Conservation (phyloP, 2,888 invertebrate species). For the Nomada fabriciana region DNA sequence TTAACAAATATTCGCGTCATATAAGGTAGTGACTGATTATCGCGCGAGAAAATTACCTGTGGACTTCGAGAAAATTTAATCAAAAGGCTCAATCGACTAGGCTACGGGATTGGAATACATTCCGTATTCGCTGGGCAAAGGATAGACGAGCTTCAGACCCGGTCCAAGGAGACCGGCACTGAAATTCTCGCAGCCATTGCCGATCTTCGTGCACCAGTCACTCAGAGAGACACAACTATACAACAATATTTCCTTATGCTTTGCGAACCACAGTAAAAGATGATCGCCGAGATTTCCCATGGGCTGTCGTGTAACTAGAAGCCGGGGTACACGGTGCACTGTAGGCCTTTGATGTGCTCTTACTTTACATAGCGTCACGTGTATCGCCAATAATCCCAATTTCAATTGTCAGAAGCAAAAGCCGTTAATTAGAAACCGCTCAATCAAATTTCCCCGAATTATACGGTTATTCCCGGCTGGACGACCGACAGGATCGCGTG, state of each 20-base stretch:
- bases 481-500: neutral
- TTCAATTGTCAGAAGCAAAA: slow-evolving; percentile 28
- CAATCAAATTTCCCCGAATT: slow-evolving; percentile 21
- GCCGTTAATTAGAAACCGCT: slow-evolving; percentile 26
- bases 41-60: slow-evolving; percentile 38
- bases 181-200: slow-evolving; percentile 65
- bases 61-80: slow-evolving; percentile 56
- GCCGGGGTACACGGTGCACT: slow-evolving; percentile 42
- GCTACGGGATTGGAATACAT: slow-evolving; percentile 36
- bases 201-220: slow-evolving; percentile 57
- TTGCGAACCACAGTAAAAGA: slow-evolving; percentile 48
- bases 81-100: slow-evolving; percentile 45
- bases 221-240: slow-evolving; percentile 48
- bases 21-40: neutral
- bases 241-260: slow-evolving; percentile 58
- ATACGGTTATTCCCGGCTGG: neutral
- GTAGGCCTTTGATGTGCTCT: slow-evolving; percentile 55
- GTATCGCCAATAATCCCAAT: slow-evolving; percentile 24
- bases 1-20: neutral
- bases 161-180: slow-evolving; percentile 52
- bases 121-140: slow-evolving; percentile 20
- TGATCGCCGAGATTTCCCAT: slow-evolving; percentile 68
- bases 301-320: slow-evolving; percentile 53
- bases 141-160: neutral
- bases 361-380: slow-evolving; percentile 39